These are phyloP conservation scores for Lophotriccus pileatus DNA, from an alignment of 2,797 vertebrate species.

Conservation along the genomic window DNA sequence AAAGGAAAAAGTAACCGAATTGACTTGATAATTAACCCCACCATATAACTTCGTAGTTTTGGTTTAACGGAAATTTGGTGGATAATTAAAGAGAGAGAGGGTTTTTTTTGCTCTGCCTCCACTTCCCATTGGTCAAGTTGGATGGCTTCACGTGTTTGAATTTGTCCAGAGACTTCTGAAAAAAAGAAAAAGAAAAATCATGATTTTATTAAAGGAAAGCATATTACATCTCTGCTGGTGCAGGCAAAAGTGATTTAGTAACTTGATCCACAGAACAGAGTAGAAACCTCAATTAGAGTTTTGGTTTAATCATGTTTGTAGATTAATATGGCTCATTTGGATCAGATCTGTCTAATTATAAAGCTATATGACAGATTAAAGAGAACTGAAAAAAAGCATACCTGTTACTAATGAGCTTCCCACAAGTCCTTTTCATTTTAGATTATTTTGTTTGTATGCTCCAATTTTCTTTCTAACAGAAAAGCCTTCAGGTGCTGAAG, in stretches of 20 bases:
- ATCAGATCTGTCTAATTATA: conserved; percentile 43
- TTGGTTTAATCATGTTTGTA: conserved; percentile 70
- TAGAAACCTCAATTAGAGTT: conserved; percentile 8
- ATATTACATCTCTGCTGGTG: not conserved
- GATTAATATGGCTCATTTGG: conserved; percentile 73
- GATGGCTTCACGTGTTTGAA: not conserved
- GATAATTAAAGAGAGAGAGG: not conserved
- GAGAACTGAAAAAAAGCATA: conserved; percentile 72
- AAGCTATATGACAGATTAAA: conserved; percentile 65
- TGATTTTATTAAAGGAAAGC: not conserved
- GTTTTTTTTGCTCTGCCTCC: not conserved
- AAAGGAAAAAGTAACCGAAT: conserved; percentile 32
- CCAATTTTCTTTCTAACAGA: not conserved
- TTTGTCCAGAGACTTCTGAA: not conserved
- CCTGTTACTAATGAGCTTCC: not conserved
- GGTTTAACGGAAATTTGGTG: conserved; percentile 14
- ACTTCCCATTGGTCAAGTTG: not conserved
- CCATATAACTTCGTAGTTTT: not conserved
- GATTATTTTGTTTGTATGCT: conserved; percentile 19
- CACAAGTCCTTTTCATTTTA: conserved; percentile 1
- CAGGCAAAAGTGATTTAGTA: not conserved
- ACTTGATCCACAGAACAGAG: conserved; percentile 49
- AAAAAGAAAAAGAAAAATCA: not conserved
- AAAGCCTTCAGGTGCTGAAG: not conserved
- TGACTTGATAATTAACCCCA: conserved; percentile 55